Conservation (phyloP, 2,113 vertebrate genomes). For the Phycodurus eques region DNA sequence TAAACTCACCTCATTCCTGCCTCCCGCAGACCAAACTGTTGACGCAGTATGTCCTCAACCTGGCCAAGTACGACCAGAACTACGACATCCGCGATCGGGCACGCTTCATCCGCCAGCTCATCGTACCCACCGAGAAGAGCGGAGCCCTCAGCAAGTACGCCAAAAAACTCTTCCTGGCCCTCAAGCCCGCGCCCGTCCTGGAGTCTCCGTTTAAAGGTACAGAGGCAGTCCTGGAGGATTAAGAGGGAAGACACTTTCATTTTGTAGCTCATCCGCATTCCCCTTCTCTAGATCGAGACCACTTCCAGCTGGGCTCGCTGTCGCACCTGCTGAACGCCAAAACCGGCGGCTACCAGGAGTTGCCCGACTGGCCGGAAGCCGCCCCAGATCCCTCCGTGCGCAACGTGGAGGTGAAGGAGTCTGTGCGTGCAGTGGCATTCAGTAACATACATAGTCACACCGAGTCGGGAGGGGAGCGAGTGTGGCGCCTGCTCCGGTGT, state of each 20-base stretch:
- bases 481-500: constrained; percentile 55
- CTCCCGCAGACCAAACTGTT: constrained; percentile 87
- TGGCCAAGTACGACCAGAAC: constrained; percentile 98
- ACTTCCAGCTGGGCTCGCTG: constrained; percentile 95
- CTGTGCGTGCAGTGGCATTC: constrained; percentile 80
- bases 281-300: constrained; percentile 86
- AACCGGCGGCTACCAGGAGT: constrained; percentile 94
- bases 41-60: constrained; percentile 95
- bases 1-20: not conserved
- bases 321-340: constrained; percentile 96
- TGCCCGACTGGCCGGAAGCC: constrained; percentile 92
- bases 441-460: constrained; percentile 75
- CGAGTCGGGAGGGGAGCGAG: constrained; percentile 43
- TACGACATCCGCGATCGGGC: constrained; percentile 95
- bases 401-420: constrained; percentile 96
- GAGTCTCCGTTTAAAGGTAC: constrained; percentile 99
- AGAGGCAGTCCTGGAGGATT: not conserved
- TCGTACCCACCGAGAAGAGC: constrained; percentile 92
- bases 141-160: constrained; percentile 95
- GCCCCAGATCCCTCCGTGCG: constrained; percentile 96
- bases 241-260: not conserved
- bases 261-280: not conserved
- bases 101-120: constrained; percentile 95
- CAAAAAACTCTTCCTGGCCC: constrained; percentile 96
- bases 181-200: constrained; percentile 91